Base-by-base conservation (phyloP, 2,113 vertebrate species). In the Lamprotornis superbus region DNA sequence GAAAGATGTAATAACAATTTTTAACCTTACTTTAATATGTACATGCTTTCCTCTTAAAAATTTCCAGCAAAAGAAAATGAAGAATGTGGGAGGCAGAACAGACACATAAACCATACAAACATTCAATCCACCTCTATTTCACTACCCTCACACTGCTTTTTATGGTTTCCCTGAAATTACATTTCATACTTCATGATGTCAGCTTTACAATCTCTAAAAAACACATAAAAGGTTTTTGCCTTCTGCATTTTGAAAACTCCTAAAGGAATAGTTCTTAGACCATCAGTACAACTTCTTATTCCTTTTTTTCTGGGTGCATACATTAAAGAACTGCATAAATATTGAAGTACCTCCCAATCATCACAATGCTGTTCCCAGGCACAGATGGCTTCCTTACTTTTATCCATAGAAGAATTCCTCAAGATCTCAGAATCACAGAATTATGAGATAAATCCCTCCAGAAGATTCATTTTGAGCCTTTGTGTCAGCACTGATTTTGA, bases 361-460 rank as follows among this genome's bases (percentile, higher is more conserved):
- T 44, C 77, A 81, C 0, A 0, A 10, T 23, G 27, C 23, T 80
- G 4, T 65, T 87, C 11, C 12, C 5, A 52, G 30, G 23, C 25
- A 82, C 39, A 87, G 19, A 65, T 4, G 4, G 7, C 8, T 78
- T n/a, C 37, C 31, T 83, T 49, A 33, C 24, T 84, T 71, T 79
- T 59, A 73, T 31, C 15, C 3, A 12, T 1, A 5, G 37, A 85
- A 40, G 12, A 85, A 57, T 39, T 73, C 19, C 35, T 63, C 33
- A 71, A 35, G 13, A 87, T 39, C 10, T 35, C 40, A 47, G 21
- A 68, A 25, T 47, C 53, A 60, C 16, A n/a, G 46, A 68, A 60
- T 23, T 11, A 42, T 0, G 1, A 65, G 31, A 49, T 14, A 60
- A 71, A 90, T 30, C 40, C 69, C 57, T n/a, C 42, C 1, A 6